phyloP scores from a whole-genome alignment of 1,140 invertebrate genomes.

The Odontomachus brunneus region DNA sequence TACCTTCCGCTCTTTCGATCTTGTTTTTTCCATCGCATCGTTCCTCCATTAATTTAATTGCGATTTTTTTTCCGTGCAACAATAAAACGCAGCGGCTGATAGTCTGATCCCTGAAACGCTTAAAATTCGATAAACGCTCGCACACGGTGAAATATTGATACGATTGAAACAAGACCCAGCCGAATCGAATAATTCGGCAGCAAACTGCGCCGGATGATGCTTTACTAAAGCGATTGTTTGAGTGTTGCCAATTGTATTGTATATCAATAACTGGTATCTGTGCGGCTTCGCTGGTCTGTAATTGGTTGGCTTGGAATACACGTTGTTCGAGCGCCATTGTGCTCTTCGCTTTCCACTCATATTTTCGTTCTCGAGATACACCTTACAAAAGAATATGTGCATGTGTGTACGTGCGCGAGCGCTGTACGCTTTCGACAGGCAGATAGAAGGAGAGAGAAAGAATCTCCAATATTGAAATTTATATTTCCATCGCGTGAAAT shows the following conservation, averaged over 20 bases:
- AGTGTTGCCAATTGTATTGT: neutral
- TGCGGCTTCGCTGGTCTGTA: neutral
- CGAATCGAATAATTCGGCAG: slow-evolving; percentile 27
- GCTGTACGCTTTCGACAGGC: neutral
- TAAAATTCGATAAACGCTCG: slow-evolving; percentile 13
- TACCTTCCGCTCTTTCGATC: neutral
- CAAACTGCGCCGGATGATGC: slow-evolving; percentile 13
- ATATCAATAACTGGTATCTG: neutral
- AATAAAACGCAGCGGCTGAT: slow-evolving; percentile 10
- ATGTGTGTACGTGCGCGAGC: neutral
- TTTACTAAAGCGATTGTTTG: slow-evolving; percentile 29
- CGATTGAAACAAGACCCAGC: neutral
- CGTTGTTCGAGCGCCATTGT: neutral
- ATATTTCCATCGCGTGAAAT: neutral
- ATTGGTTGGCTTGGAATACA: slow-evolving; percentile 23
- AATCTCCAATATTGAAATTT: neutral
- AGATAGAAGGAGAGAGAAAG: too few relatives aligned
- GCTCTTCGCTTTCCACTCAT: neutral
- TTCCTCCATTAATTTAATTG: neutral
- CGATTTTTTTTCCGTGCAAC: neutral
- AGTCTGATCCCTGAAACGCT: neutral
- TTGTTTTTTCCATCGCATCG: neutral
- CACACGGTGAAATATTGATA: slow-evolving; percentile 24
- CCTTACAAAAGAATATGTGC: neutral
- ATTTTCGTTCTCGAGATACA: slow-evolving; percentile 16